Base-by-base conservation (phyloP, 2,888 invertebrate species). In the Drosophila neutralis region DNA sequence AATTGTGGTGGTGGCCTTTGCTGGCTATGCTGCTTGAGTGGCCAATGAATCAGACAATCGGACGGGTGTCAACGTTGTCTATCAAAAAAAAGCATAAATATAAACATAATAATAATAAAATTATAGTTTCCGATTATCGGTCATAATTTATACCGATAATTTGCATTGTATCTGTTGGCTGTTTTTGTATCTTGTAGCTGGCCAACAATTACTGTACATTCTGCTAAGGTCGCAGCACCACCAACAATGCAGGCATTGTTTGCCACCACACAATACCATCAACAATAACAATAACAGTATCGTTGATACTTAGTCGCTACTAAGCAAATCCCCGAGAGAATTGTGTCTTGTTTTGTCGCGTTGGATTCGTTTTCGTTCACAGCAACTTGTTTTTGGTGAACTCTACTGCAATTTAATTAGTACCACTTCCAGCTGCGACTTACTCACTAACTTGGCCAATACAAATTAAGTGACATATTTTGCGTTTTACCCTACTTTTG, bases 391-490 rank as follows among this genome's bases (percentile, higher is more conserved):
- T 60, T 24, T 52, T 21, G 29, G 45, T 24, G 31, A 21, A 51
- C 27, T 66, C 53, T 33, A 63, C 38, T 36, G 63, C 51, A 53
- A 48, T 51, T 76, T 45, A 59, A 73, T 73, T 59, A 38, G 27
- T 38, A n/a, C 27, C 13, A 29, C 56, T 56, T 56, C 38, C 21
- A 56, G 27, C 56, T 38, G 38, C 13, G n/a, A 56, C 52, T 10
- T 29, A 38, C 21, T 10, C 6, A 38, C 70, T 52, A 72, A 75
- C 59, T 66, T 66, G 75, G 67, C 64, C 62, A 79, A 82, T 64
- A 59, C 66, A 69, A 76, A 79, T 75, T 77, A 82, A 80, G 76
- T 77, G 90, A 71, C 80, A 73, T 76, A 82, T 76, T 85, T 83
- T 69, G 52, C 61, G 70, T 61, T 52, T 61, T 67, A 67, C 54